Percentiles rank a stretch among this genome's conserved stretches.
Evolutionary conservation across 2,888 invertebrate species (phyloP).

Genomic region (Drosophila pegasa): DNA sequence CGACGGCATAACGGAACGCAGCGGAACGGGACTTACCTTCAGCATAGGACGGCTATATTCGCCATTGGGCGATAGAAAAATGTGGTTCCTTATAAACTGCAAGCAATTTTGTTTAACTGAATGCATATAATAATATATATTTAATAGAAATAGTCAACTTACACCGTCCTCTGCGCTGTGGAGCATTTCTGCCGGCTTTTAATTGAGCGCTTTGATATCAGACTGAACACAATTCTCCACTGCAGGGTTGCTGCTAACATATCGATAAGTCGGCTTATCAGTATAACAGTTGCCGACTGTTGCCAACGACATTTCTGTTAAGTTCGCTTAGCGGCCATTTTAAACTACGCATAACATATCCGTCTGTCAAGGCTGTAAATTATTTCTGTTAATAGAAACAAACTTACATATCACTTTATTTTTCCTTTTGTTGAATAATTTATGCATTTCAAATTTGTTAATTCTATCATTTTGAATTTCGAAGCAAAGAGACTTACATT

Average conservation of each 20-base stretch:
- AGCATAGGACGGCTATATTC: slow-evolving; percentile 50
- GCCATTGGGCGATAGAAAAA: slow-evolving; percentile 49
- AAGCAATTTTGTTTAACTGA: neutral
- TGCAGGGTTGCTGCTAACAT: slow-evolving; percentile 1
- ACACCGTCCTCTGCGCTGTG: slow-evolving; percentile 31
- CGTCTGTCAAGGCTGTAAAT: neutral
- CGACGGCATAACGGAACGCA: neutral
- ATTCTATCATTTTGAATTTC: neutral
- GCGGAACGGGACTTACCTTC: slow-evolving; percentile 38
- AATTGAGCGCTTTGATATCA: slow-evolving; percentile 25
- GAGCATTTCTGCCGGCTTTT: slow-evolving; percentile 38
- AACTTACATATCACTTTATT: neutral
- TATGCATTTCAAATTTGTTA: neutral
- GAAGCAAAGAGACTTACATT: neutral
- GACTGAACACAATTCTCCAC: slow-evolving; percentile 3
- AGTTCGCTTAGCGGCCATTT: neutral
- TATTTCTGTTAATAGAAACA: neutral
- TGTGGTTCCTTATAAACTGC: slow-evolving; percentile 48
- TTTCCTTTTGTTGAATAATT: neutral
- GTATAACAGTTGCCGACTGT: neutral
- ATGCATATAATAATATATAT: neutral
- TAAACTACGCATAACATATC: neutral
- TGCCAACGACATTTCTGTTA: neutral
- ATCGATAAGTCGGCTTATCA: neutral
- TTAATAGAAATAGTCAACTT: slow-evolving; percentile 9